phyloP scores from a whole-genome alignment of 2,888 invertebrate genomes.

The Oxyteleia sp. region DNA sequence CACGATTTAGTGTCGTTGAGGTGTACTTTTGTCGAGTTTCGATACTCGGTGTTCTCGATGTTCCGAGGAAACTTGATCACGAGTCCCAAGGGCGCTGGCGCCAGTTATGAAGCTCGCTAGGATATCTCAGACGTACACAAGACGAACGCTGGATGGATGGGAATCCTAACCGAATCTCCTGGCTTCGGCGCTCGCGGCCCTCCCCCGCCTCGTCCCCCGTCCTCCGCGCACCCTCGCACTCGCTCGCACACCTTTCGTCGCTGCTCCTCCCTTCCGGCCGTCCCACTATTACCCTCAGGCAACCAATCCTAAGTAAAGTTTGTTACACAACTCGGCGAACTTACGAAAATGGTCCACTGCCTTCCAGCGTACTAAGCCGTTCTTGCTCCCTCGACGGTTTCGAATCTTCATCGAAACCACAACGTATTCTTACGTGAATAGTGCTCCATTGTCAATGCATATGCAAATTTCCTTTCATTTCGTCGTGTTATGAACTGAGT shows the following conservation, averaged over 20 bases:
- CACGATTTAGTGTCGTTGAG: conserved; percentile 42
- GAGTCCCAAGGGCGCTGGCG: conserved; percentile 75
- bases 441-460: conserved; percentile 60
- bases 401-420: conserved; percentile 66
- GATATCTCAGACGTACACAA: conserved; percentile 67
- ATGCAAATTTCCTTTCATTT: conserved; percentile 63
- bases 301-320: conserved; percentile 87
- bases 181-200: conserved; percentile 47
- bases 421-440: conserved; percentile 63
- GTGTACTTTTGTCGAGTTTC: conserved; percentile 69
- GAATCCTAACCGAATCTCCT: conserved; percentile 86
- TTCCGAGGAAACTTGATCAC: conserved; percentile 75
- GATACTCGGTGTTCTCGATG: conserved; percentile 68
- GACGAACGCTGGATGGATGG: conserved; percentile 75
- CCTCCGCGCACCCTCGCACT: conserved; percentile 40
- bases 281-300: conserved; percentile 85
- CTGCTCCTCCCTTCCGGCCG: conserved; percentile 77
- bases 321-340: conserved; percentile 87
- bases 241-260: conserved; percentile 58
- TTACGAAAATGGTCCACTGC: conserved; percentile 84
- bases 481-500: conserved; percentile 46
- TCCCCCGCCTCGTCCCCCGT: conserved; percentile 54
- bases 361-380: conserved; percentile 78
- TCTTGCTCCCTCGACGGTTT: conserved; percentile 81
- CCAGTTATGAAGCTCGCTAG: conserved; percentile 68